Evolutionary conservation across 2,888 invertebrate species (phyloP).

Genomic region (Drosophila imparisetae): DNA sequence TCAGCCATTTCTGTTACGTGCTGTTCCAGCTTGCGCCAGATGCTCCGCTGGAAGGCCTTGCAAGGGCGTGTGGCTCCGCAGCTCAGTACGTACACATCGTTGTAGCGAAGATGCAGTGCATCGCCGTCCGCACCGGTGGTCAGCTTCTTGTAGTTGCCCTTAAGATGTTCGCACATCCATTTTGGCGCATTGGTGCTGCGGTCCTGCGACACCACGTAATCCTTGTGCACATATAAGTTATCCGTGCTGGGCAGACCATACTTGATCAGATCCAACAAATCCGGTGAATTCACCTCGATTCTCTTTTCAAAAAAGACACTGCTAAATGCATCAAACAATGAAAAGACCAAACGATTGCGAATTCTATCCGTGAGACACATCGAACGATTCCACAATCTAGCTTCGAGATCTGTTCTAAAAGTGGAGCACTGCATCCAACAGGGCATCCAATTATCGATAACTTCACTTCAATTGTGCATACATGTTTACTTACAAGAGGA

Average conservation of each 20-base stretch:
- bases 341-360: constrained; percentile 38
- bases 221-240: constrained; percentile 57
- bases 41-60: constrained; percentile 47
- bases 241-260: constrained; percentile 63
- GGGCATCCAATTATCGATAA: not conserved
- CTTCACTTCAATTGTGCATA: not conserved
- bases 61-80: constrained; percentile 37
- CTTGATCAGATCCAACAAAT: constrained; percentile 58
- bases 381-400: constrained; percentile 51
- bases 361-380: constrained; percentile 36
- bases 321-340: constrained; percentile 45
- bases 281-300: constrained; percentile 1
- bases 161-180: constrained; percentile 69
- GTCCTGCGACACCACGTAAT: constrained; percentile 67
- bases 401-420: constrained; percentile 57
- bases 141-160: constrained; percentile 41
- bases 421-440: constrained; percentile 45
- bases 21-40: constrained; percentile 56
- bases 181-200: constrained; percentile 38
- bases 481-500: constrained; percentile 45
- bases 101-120: constrained; percentile 52
- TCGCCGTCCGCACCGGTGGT: constrained; percentile 35
- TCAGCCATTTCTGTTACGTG: constrained; percentile 41
- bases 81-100: constrained; percentile 66
- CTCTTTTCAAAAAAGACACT: constrained; percentile 22